These are phyloP conservation scores for Myotis yumanensis DNA, from an alignment of 2,113 vertebrate species.

Conservation along the genomic window DNA sequence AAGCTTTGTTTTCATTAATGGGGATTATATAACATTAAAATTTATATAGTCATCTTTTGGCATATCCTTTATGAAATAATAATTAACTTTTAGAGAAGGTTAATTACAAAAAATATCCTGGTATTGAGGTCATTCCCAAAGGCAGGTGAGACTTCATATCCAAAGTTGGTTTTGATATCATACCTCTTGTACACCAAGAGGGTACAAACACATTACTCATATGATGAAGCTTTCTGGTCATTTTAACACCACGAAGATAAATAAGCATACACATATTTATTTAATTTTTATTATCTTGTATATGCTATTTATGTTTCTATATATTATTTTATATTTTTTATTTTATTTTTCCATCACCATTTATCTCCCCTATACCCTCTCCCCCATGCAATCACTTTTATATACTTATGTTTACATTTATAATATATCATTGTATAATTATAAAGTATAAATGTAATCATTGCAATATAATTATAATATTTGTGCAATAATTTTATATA, in stretches of 20 bases:
- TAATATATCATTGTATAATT: not conserved
- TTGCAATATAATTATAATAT: not conserved
- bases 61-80: not conserved
- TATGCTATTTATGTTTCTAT: not conserved
- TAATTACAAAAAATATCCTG: not conserved
- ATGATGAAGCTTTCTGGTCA: not conserved
- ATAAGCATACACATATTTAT: not conserved
- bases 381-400: not conserved
- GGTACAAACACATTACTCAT: not conserved
- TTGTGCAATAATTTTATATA: not conserved
- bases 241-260: not conserved
- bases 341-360: not conserved
- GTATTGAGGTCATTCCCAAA: accelerated
- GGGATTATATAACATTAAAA: not conserved
- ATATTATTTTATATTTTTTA: not conserved
- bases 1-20: slow-evolving; percentile 18
- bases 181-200: accelerated
- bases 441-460: not conserved
- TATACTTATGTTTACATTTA: not conserved
- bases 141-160: not conserved
- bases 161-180: not conserved
- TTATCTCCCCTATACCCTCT: not conserved
- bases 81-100: not conserved
- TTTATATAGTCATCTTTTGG: not conserved
- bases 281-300: not conserved